A percentile compares a stretch with the other conserved stretches of the same genome.
Evolutionary conservation across 2,113 vertebrate species (phyloP).

Genomic region (Salminus brasiliensis): DNA sequence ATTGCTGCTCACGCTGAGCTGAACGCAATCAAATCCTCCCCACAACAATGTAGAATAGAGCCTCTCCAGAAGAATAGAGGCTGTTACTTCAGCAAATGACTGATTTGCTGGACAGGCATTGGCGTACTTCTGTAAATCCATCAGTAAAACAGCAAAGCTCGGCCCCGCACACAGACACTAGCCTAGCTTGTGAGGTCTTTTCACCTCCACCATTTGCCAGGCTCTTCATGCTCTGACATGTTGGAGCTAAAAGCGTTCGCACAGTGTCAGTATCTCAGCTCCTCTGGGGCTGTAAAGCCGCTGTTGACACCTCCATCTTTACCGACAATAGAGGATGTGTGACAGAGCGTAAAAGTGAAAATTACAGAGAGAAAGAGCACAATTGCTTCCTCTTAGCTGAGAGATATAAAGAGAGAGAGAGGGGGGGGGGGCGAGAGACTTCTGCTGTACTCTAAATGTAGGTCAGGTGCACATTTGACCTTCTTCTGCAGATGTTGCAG

Average conservation of each 20-base stretch:
- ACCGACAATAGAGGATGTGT: not conserved
- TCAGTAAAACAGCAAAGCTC: too few species aligned
- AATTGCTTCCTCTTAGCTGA: not conserved
- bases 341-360: not conserved
- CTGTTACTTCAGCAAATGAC: too few species aligned
- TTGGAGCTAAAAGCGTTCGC: not conserved
- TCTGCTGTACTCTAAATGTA: conserved; percentile 22
- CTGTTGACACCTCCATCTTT: conserved; percentile 19
- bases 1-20: too few species aligned
- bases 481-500: conserved; percentile 41
- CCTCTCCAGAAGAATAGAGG: too few species aligned
- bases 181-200: too few species aligned
- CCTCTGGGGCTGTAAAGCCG: not conserved
- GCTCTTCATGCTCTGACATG: conserved; percentile 27
- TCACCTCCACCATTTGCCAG: not conserved
- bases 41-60: too few species aligned
- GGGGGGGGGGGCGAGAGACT: conserved; percentile 8
- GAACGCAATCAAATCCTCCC: too few species aligned
- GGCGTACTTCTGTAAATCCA: too few species aligned
- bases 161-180: too few species aligned
- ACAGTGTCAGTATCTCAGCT: not conserved
- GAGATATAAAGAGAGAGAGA: conserved; percentile 9
- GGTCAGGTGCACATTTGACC: conserved; percentile 38
- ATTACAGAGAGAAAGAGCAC: not conserved
- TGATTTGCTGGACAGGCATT: too few species aligned